Evolutionary conservation across 2,888 invertebrate species (phyloP).

Genomic region (Eretmocerus hayati): DNA sequence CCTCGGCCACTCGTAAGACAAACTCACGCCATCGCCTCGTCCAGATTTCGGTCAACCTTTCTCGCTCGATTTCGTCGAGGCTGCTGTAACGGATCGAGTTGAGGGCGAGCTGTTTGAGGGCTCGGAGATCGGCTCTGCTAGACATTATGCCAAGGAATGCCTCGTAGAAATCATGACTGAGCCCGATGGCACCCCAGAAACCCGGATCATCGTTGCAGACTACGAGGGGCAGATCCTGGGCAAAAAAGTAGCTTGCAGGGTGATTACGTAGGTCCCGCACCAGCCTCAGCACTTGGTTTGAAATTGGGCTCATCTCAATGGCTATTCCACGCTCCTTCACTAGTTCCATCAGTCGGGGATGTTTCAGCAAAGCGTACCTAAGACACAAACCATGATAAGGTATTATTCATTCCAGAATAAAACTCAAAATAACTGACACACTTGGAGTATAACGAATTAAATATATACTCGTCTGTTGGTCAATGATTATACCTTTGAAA

Average conservation of each 20-base stretch:
- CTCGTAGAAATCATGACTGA: constrained; percentile 73
- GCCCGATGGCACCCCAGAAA: constrained; percentile 64
- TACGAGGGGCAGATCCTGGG: constrained; percentile 64
- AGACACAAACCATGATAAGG: no score
- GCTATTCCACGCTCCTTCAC: constrained; percentile 57
- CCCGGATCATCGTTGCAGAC: constrained; percentile 75
- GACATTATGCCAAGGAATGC: constrained; percentile 71
- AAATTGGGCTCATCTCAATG: constrained; percentile 72
- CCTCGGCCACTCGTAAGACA: no score
- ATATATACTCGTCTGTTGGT: neutral
- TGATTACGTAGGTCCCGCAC: constrained; percentile 70
- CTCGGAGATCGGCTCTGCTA: constrained; percentile 57
- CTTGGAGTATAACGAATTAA: neutral
- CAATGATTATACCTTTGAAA: no score
- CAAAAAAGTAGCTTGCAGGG: constrained; percentile 60
- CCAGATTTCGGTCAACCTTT: neutral
- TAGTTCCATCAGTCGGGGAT: constrained; percentile 59
- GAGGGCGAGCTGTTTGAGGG: constrained; percentile 65
- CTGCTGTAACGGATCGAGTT: constrained; percentile 69
- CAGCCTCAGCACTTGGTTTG: constrained; percentile 65
- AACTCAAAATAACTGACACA: neutral
- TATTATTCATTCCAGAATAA: neutral
- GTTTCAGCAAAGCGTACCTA: constrained; percentile 60
- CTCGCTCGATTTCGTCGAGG: constrained; percentile 49
- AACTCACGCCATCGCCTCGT: neutral